A percentile compares a stretch with the other conserved stretches of the same genome.
Evolutionary conservation across 2,888 invertebrate species (phyloP).

Genomic region (Apamea epomidion): DNA sequence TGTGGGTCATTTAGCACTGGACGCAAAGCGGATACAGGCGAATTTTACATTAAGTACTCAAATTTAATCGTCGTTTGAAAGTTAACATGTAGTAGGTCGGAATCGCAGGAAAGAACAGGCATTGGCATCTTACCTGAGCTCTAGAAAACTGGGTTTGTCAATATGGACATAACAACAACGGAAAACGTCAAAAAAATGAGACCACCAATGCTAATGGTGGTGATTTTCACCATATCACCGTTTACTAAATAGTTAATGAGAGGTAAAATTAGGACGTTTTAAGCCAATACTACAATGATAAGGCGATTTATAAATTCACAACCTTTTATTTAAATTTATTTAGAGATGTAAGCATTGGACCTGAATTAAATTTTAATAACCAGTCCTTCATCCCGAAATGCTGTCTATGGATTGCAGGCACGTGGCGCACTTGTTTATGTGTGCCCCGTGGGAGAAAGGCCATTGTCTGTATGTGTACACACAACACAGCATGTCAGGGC

Average conservation of each 20-base stretch:
- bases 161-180: background rate
- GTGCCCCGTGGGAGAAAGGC: conserved; percentile 37
- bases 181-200: background rate
- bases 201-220: background rate
- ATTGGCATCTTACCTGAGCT: background rate
- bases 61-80: background rate
- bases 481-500: conserved; percentile 28
- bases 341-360: background rate
- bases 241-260: background rate
- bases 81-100: too few species aligned
- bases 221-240: background rate
- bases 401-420: conserved; percentile 39
- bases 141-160: background rate
- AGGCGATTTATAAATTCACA: background rate
- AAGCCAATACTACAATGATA: background rate
- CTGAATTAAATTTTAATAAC: conserved; percentile 37
- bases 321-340: background rate
- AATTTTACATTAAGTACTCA: conserved; percentile 25
- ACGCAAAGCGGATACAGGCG: conserved; percentile 11
- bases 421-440: conserved; percentile 47
- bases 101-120: background rate
- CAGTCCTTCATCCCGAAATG: background rate
- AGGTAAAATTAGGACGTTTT: background rate
- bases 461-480: conserved; percentile 47
- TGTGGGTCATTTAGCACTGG: conserved; percentile 55